These are phyloP conservation scores for Yponomeuta malinellus DNA, from an alignment of 2,888 invertebrate genomes.

Conservation along the genomic window DNA sequence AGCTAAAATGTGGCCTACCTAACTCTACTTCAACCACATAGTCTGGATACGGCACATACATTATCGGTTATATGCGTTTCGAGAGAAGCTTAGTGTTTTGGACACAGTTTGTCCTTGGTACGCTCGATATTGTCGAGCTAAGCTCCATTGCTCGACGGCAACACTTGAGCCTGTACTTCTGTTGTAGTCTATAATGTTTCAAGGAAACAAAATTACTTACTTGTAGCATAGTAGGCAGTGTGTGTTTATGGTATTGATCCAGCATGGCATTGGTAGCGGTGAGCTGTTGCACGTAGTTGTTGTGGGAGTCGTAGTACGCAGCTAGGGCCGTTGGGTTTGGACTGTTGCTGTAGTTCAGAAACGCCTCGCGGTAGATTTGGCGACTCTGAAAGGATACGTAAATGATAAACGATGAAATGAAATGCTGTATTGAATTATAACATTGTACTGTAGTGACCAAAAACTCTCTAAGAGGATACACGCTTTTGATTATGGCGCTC, in stretches of 20 bases:
- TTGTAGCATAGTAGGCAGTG: slow-evolving; percentile 89
- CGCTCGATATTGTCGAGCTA: too few relatives aligned
- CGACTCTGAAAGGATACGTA: slow-evolving; percentile 79
- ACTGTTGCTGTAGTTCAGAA: slow-evolving; percentile 84
- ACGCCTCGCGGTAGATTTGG: slow-evolving; percentile 90
- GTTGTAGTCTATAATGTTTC: neutral
- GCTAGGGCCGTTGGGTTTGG: slow-evolving; percentile 82
- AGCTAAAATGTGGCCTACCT: too few relatives aligned
- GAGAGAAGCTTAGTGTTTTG: too few relatives aligned
- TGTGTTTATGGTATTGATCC: slow-evolving; percentile 90
- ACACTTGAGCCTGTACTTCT: too few relatives aligned
- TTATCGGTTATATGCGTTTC: too few relatives aligned
- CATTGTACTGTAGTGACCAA: too few relatives aligned
- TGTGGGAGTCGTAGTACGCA: slow-evolving; percentile 93
- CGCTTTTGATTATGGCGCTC: too few relatives aligned
- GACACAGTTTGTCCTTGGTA: too few relatives aligned
- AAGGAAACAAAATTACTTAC: slow-evolving; percentile 45
- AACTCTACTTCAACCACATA: too few relatives aligned
- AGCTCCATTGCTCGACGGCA: too few relatives aligned
- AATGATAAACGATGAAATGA: neutral
- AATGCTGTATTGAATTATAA: neutral
- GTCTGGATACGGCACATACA: too few relatives aligned
- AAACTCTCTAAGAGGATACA: too few relatives aligned
- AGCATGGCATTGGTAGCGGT: slow-evolving; percentile 95
- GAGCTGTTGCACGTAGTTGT: slow-evolving; percentile 94